Evolutionary conservation across 2,797 vertebrate species (phyloP).

Genomic region (Tapirus indicus): DNA sequence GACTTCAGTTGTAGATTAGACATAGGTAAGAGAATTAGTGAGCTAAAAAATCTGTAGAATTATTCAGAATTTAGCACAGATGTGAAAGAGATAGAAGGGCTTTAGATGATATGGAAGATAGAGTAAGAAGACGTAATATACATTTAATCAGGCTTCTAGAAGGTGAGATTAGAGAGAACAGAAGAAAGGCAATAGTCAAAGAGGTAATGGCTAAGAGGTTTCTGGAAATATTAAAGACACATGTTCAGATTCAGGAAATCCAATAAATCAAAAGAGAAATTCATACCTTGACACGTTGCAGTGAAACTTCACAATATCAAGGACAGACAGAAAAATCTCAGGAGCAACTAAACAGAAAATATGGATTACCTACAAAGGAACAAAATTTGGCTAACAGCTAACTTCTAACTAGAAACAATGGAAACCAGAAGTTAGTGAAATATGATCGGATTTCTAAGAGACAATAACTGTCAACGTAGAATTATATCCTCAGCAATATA

Average conservation of each 20-base stretch:
- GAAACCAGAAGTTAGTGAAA: background rate
- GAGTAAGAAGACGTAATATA: background rate
- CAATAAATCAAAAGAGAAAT: slow-evolving; percentile 4
- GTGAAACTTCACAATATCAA: background rate
- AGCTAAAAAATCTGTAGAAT: background rate
- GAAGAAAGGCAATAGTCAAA: background rate
- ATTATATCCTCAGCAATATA: background rate
- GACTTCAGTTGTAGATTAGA: background rate
- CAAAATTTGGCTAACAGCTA: background rate
- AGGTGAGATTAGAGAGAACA: background rate
- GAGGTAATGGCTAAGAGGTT: background rate
- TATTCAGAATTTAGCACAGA: background rate
- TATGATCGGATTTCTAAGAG: background rate
- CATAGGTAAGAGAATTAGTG: background rate
- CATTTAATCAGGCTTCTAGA: background rate
- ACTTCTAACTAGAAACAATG: slow-evolving; percentile 4
- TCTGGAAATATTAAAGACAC: background rate
- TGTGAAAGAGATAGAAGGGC: background rate
- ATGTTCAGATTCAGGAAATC: background rate
- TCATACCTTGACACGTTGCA: background rate
- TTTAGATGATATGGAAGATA: background rate
- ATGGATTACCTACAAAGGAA: background rate
- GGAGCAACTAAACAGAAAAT: background rate
- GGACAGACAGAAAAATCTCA: background rate
- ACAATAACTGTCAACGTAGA: background rate